phyloP scores from a whole-genome alignment of 2,888 invertebrate species.

The Erebia epiphron region DNA sequence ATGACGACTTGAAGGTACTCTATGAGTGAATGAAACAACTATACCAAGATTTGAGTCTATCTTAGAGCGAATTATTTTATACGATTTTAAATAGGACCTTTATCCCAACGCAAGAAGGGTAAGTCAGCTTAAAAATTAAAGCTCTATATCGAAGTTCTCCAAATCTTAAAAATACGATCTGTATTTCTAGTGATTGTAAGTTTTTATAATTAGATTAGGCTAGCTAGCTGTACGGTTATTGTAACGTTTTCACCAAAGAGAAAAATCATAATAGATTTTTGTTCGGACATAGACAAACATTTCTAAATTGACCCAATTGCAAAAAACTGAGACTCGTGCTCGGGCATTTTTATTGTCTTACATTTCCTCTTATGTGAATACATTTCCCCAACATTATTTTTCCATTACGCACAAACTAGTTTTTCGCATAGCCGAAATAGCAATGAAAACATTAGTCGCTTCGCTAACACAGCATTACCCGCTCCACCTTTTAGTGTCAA shows the following conservation, averaged over 20 bases:
- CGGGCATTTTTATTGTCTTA: neutral
- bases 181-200: neutral
- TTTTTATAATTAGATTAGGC: neutral
- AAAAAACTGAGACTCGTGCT: neutral
- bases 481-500: conserved; percentile 80
- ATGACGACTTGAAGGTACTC: too few relatives aligned
- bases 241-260: too few relatives aligned
- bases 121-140: neutral
- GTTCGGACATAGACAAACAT: neutral
- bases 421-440: conserved; percentile 32
- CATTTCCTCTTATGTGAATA: conserved; percentile 2
- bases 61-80: too few relatives aligned
- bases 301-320: neutral
- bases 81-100: neutral
- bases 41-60: too few relatives aligned
- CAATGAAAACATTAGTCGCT: conserved; percentile 57
- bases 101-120: neutral
- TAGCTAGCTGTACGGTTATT: too few relatives aligned
- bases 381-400: conserved; percentile 28
- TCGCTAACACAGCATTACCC: conserved; percentile 46
- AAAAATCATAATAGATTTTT: too few relatives aligned
- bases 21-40: too few relatives aligned
- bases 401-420: conserved; percentile 30
- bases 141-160: neutral
- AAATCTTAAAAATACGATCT: neutral